A percentile compares a stretch with the other conserved stretches of the same genome.
phyloP scores from a whole-genome alignment of 2,888 invertebrate species.

The Loripinus fragilis region DNA sequence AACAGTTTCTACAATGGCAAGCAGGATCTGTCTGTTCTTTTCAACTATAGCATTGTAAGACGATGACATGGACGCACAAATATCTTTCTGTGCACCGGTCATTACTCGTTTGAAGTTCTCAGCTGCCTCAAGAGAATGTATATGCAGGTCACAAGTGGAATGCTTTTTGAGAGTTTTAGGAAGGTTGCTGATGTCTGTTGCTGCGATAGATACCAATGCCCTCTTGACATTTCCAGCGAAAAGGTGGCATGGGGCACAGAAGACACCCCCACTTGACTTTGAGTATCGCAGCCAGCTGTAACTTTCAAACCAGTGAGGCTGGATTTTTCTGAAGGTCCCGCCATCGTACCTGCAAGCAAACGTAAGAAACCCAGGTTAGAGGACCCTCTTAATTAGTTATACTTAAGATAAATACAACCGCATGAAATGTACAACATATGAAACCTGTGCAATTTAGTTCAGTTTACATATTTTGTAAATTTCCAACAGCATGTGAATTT shows the following conservation, averaged over 20 bases:
- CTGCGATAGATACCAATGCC: background rate
- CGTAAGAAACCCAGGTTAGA: too few relatives aligned
- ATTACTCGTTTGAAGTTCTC: constrained; percentile 13
- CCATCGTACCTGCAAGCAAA: too few relatives aligned
- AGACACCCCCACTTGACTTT: too few relatives aligned
- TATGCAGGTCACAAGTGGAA: background rate
- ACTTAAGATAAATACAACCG: too few relatives aligned
- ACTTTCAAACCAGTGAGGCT: too few relatives aligned
- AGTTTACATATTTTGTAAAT: too few relatives aligned
- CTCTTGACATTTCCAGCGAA: constrained; percentile 5
- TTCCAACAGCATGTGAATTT: too few relatives aligned
- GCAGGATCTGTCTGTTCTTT: constrained; percentile 19
- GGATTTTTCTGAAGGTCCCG: too few relatives aligned
- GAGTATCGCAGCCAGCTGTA: too few relatives aligned
- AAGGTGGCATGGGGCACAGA: constrained; percentile 4
- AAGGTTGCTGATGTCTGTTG: background rate
- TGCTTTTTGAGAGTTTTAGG: background rate
- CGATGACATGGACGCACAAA: background rate
- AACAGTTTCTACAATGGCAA: constrained; percentile 21
- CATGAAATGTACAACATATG: too few relatives aligned
- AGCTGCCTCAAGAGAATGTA: background rate
- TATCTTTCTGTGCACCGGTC: constrained; percentile 1
- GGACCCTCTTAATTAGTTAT: too few relatives aligned
- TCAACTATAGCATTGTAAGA: background rate
- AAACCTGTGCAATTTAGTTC: too few relatives aligned